Evolutionary conservation across 2,797 vertebrate species (phyloP).

Genomic region (Fundulus diaphanus): DNA sequence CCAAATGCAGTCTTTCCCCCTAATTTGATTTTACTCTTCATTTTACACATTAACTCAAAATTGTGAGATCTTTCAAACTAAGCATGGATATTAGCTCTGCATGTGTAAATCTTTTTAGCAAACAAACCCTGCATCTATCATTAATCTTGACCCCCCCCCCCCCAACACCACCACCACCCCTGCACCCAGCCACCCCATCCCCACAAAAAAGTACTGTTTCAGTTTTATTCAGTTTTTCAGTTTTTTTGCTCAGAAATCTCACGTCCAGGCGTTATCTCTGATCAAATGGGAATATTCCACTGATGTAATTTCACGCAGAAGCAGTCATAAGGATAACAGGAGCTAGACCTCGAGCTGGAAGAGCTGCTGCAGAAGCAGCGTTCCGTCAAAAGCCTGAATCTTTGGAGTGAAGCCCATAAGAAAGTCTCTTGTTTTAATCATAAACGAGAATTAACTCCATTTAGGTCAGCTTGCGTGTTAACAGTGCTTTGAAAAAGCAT

Average conservation of each 20-base stretch:
- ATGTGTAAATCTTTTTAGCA: conserved; percentile 67
- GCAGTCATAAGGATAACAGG: conserved; percentile 13
- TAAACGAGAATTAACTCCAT: neutral
- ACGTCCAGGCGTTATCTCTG: conserved; percentile 42
- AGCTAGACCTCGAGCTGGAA: neutral
- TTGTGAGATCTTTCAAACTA: conserved; percentile 64
- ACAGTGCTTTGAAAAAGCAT: neutral
- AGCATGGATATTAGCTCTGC: conserved; percentile 66
- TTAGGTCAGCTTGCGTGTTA: neutral
- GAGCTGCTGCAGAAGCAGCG: neutral
- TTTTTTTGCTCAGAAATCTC: conserved; percentile 26
- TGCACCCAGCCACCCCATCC: too few relatives aligned
- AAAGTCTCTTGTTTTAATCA: neutral
- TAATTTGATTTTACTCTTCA: conserved; percentile 62
- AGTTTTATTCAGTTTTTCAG: too few relatives aligned
- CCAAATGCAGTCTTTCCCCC: conserved; percentile 56
- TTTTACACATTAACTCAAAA: conserved; percentile 68
- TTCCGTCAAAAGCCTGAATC: neutral
- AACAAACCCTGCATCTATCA: conserved; percentile 60
- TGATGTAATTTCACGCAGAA: conserved; percentile 61
- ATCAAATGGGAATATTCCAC: conserved; percentile 41
- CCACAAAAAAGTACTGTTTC: too few relatives aligned
- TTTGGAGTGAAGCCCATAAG: neutral
- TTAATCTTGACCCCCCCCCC: conserved; percentile 79
- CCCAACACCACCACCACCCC: too few relatives aligned